Evolutionary conservation across 2,113 vertebrate species (phyloP).

Genomic region (Melanostigma gelatinosum): DNA sequence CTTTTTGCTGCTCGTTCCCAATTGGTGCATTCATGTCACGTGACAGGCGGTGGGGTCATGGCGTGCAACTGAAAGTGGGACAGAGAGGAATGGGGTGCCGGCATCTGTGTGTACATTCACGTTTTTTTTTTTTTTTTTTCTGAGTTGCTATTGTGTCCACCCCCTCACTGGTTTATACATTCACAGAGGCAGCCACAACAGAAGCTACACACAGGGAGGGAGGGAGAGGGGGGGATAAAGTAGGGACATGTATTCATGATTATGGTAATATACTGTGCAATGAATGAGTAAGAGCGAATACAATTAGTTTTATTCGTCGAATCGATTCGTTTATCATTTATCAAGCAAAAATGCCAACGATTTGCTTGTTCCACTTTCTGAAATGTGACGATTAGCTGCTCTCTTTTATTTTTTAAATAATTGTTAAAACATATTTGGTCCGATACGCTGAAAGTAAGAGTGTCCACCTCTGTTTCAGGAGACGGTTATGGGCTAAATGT

Average conservation of each 20-base stretch:
- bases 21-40: slow-evolving; percentile 62
- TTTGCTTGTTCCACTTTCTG: not conserved
- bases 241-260: slow-evolving; percentile 16
- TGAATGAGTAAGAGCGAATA: slow-evolving; percentile 20
- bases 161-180: slow-evolving; percentile 46
- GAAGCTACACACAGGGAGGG: slow-evolving; percentile 26
- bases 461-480: not conserved
- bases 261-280: slow-evolving; percentile 34
- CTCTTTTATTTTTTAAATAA: not conserved
- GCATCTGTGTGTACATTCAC: slow-evolving; percentile 36
- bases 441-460: no score
- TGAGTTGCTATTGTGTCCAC: slow-evolving; percentile 45
- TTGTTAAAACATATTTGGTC: not conserved
- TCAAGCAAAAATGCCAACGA: not conserved
- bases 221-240: not conserved
- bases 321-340: slow-evolving; percentile 1
- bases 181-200: slow-evolving; percentile 55
- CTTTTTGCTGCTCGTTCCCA: slow-evolving; percentile 27
- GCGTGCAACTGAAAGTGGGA: slow-evolving; percentile 64
- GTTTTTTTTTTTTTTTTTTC: slow-evolving; percentile 1
- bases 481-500: not conserved
- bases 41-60: slow-evolving; percentile 45
- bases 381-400: not conserved
- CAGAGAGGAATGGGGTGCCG: slow-evolving; percentile 59
- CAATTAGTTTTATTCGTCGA: not conserved